Conservation (phyloP, 2,888 invertebrate genomes). For the Sisyra nigra region DNA sequence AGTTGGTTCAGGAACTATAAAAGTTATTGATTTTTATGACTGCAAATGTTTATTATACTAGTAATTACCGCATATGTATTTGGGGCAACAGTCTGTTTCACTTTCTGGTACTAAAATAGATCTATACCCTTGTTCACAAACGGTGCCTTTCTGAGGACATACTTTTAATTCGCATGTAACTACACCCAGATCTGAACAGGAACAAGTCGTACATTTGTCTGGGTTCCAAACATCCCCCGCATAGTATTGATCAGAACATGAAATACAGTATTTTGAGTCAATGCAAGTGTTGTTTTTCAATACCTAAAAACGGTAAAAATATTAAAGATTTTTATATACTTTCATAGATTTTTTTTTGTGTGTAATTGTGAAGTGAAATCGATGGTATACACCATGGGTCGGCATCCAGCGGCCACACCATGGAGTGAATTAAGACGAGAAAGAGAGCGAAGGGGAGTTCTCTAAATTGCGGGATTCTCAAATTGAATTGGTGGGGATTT, state of each 20-base stretch:
- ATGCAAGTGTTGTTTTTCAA: slow-evolving; percentile 59
- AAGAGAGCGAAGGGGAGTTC: no score
- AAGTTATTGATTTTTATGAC: slow-evolving; percentile 8
- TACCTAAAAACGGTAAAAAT: slow-evolving; percentile 29
- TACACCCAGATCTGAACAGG: slow-evolving; percentile 37
- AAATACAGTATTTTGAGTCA: slow-evolving; percentile 43
- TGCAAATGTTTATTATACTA: background rate
- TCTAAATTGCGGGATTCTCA: no score
- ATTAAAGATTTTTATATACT: background rate
- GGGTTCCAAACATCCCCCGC: slow-evolving; percentile 50
- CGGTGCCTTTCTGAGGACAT: slow-evolving; percentile 35
- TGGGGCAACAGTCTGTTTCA: slow-evolving; percentile 50
- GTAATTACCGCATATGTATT: slow-evolving; percentile 45
- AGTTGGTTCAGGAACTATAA: slow-evolving; percentile 36
- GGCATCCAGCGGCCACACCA: no score
- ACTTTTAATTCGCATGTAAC: slow-evolving; percentile 45
- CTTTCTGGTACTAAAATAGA: slow-evolving; percentile 34
- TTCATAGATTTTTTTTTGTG: no score
- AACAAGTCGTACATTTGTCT: slow-evolving; percentile 58
- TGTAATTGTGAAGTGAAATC: no score
- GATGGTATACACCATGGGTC: no score
- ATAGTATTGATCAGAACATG: slow-evolving; percentile 54
- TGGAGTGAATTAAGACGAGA: no score
- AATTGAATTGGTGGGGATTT: no score
- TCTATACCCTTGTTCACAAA: slow-evolving; percentile 42